Evolutionary conservation across 1,140 invertebrate species (phyloP).

Genomic region (Microplitis demolitor): DNA sequence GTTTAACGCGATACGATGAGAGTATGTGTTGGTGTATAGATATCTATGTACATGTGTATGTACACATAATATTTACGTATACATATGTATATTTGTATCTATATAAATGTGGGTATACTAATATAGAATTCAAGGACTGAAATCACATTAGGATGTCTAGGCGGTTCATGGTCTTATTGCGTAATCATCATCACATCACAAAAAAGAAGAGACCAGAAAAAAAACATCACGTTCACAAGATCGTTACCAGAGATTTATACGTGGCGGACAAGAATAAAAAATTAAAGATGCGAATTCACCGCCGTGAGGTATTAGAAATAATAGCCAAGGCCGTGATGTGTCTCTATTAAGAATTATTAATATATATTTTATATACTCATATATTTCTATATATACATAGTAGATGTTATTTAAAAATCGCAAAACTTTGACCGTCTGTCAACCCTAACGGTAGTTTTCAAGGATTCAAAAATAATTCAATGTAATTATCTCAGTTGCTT

Average conservation of each 20-base stretch:
- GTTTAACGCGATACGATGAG: too few relatives aligned
- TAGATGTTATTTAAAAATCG: neutral
- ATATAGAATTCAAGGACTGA: neutral
- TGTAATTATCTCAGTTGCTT: neutral
- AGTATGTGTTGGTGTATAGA: too few relatives aligned
- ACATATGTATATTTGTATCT: too few relatives aligned
- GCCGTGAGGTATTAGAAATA: neutral
- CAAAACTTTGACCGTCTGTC: conserved; percentile 48
- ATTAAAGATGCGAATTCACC: neutral
- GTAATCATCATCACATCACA: neutral
- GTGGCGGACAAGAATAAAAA: neutral
- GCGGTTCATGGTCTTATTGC: conserved; percentile 18
- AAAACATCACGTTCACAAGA: neutral
- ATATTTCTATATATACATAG: neutral
- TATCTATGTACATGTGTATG: too few relatives aligned
- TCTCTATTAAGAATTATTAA: neutral
- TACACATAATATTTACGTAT: too few relatives aligned
- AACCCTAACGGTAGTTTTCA: conserved; percentile 51
- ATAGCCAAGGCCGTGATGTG: neutral
- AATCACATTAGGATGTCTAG: conserved; percentile 14
- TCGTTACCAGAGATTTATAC: neutral
- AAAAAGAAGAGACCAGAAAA: neutral
- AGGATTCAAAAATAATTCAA: conserved; percentile 25
- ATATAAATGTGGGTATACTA: neutral
- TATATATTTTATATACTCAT: neutral